phyloP scores from a whole-genome alignment of 2,797 vertebrate species.

The Sardinella longiceps region DNA sequence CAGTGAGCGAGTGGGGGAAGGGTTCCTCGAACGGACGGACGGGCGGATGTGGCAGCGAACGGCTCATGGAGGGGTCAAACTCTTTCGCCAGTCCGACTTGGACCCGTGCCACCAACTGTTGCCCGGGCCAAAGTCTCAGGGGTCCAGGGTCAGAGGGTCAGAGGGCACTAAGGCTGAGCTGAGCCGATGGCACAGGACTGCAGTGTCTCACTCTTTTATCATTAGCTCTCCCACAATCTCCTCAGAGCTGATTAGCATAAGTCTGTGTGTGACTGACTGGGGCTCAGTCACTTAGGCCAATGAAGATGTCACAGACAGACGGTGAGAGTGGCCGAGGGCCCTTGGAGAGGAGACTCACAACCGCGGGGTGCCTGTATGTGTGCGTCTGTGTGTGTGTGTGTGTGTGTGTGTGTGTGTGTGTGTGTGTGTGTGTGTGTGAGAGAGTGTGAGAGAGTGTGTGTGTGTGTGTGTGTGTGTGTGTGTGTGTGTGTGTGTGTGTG shows the following conservation, averaged over 20 bases:
- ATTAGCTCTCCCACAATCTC: conserved; percentile 65
- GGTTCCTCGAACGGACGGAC: background rate
- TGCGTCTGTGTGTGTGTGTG: background rate
- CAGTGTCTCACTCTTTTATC: conserved; percentile 43
- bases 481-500: background rate
- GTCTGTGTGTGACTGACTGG: conserved; percentile 55
- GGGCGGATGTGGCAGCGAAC: background rate
- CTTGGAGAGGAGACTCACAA: background rate
- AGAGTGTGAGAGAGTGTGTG: too few relatives aligned
- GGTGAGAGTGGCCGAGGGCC: background rate
- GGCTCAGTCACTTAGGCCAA: conserved; percentile 63
- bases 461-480: background rate
- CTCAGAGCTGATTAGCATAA: conserved; percentile 72
- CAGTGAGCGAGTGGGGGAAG: background rate
- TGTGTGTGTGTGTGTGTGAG: background rate
- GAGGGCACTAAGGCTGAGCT: conserved; percentile 44
- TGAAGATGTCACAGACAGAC: conserved; percentile 42
- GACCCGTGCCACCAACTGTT: background rate
- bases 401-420: background rate
- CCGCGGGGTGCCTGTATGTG: background rate
- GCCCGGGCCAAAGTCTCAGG: background rate
- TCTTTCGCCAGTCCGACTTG: background rate
- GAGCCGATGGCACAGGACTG: conserved; percentile 44
- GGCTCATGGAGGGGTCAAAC: background rate
- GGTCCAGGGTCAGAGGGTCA: conserved; percentile 28